phyloP scores from a whole-genome alignment of 2,113 vertebrate genomes.

The Cololabis saira region DNA sequence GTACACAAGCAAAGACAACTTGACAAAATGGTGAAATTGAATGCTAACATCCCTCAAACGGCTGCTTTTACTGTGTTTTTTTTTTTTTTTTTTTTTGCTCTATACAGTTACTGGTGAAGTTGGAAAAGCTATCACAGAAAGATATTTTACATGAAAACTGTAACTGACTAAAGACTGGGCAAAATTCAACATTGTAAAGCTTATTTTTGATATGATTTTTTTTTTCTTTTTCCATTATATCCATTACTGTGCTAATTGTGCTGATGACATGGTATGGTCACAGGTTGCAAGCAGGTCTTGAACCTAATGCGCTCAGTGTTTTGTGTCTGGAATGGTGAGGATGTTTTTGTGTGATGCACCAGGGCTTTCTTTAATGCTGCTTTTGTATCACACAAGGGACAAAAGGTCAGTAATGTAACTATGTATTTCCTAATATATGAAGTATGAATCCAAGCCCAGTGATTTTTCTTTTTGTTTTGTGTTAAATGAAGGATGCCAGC shows the following conservation, averaged over 20 bases:
- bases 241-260: constrained; percentile 61
- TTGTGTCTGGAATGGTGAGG: constrained; percentile 57
- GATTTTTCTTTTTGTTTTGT: constrained; percentile 50
- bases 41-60: constrained; percentile 52
- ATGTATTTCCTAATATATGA: constrained; percentile 70
- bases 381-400: constrained; percentile 71
- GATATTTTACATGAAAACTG: constrained; percentile 28
- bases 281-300: constrained; percentile 80
- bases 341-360: constrained; percentile 61
- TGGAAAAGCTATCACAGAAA: constrained; percentile 45
- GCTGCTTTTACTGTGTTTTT: constrained; percentile 65
- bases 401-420: constrained; percentile 78
- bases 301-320: constrained; percentile 78
- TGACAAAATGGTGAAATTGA: constrained; percentile 48
- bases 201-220: constrained; percentile 74
- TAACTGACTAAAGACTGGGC: constrained; percentile 54
- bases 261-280: constrained; percentile 67
- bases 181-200: constrained; percentile 59
- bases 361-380: constrained; percentile 55
- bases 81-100: constrained; percentile 45
- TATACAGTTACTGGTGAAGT: constrained; percentile 79
- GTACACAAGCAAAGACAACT: constrained; percentile 53
- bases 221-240: constrained; percentile 42
- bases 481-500: constrained; percentile 75
- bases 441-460: constrained; percentile 61